Base-by-base conservation (phyloP, 2,113 vertebrate species). In the Grus americana region DNA sequence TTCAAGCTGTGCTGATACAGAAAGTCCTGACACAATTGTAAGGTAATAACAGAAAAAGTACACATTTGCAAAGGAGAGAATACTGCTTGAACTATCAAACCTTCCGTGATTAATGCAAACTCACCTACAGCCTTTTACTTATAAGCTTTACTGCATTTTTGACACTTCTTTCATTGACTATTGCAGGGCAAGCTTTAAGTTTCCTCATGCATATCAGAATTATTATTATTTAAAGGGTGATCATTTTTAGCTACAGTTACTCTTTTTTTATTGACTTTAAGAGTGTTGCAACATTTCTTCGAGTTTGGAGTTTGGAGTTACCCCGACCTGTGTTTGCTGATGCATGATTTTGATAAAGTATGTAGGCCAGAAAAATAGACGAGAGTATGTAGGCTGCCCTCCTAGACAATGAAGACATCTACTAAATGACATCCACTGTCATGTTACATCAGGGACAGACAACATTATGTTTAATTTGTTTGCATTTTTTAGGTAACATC, bases 1-100 rank as follows among this genome's bases (percentile, higher is more conserved):
- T 94, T 97, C 97, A 97, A 90, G 70, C 95, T 93, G 79, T 70
- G 73, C 91, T 94, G 95, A 87, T 95, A 93, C 83, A 90, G 84
- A 86, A 94, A 92, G 90, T 96, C 86, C 49, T 96, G 88, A 93
- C 90, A 95, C 74, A 68, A 89, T 34, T 93, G 52, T 85, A 94
- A 95, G 68, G 71, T 87, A 95, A 80, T 87, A 96, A 90, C 47
- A 90, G 91, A 74, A 95, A 36, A 96, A 82, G 46, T 79, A 65
- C 19, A 10, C 0, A 0, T 86, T 74, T 94, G 27, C 42, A 79
- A 92, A 82, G 63, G 44, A 90, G 58, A 32, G 55, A 85, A 86
- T 50, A 49, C 7, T 85, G 76, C 81, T 90, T 91, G 93, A 92
- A 86, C 55, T 79, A 32, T 2, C 2, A 83, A 93, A 59, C 50